Base-by-base conservation (phyloP, 2,888 invertebrate genomes). In the Limulus polyphemus region DNA sequence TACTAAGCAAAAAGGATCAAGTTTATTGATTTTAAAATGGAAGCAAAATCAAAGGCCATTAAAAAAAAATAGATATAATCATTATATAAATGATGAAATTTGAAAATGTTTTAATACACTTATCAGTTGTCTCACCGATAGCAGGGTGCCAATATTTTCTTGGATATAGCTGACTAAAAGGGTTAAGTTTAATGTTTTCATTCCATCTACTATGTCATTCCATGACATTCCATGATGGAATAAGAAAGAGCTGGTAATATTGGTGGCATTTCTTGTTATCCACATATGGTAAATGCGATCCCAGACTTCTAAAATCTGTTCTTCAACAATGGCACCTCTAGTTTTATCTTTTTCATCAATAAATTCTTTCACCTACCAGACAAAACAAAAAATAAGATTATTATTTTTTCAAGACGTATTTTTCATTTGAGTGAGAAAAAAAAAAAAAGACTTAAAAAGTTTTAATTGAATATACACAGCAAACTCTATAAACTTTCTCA, bases 201-300 rank as follows among this genome's bases (percentile, higher is more conserved):
- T 65, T 46, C 70, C 73, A 17, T 72, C 69, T 11, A 72, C 57
- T 10, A 73, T 60, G 14, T 65, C 68, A 55, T 71, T 69, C 61
- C 71, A 71, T 46, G 70, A 67, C 67, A 49, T 67, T 65, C 60
- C 67, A 59, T 56, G 69, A 57, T 47, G 65, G 62, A 17, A 67
- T 62, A 47, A 47, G 17, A 46, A 47, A 9, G 16, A 11, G 4
- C 16, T 17, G 12, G 64, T 62, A 11, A 64, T 52, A 32, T 32
- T 32, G 49, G 65, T 66, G 11, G 55, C 60, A 55, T 64, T 65
- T 11, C 82, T 82, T 0, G 86, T 85, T 77, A 91, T 86, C 90
- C 90, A 93, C 64, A 89, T 87, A 77, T 93, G 90, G 77, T 95
- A 95, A 55, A 94, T 82, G 64, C 90, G 81, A 77, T 95, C 95